Evolutionary conservation across 2,888 invertebrate species (phyloP).

Genomic region (Sinhomidia bicolor): DNA sequence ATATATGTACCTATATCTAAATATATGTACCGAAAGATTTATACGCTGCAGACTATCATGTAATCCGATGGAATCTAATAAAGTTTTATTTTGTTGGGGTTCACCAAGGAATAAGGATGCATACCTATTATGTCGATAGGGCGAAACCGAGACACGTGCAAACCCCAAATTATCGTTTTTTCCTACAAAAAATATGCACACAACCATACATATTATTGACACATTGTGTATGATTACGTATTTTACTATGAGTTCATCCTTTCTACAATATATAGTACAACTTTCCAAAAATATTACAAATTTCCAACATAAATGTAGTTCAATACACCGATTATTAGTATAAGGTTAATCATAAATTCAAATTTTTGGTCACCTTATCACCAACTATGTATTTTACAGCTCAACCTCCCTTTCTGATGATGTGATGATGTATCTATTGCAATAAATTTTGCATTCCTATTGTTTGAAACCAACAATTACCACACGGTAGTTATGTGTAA

Average conservation of each 20-base stretch:
- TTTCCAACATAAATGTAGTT: background rate
- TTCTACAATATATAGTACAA: background rate
- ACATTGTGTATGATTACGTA: constrained; percentile 29
- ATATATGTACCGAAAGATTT: no score
- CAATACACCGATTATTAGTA: background rate
- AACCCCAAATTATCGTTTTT: background rate
- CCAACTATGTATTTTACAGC: background rate
- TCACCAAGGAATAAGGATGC: background rate
- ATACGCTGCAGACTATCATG: no score
- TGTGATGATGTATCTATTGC: background rate
- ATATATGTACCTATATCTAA: no score
- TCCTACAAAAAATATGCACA: background rate
- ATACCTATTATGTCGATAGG: background rate
- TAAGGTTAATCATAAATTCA: background rate
- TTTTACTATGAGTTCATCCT: background rate
- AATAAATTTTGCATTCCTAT: constrained; percentile 26
- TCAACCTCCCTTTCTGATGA: background rate
- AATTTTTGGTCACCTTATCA: background rate
- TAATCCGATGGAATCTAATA: no score
- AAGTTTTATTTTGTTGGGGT: background rate
- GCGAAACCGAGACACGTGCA: constrained; percentile 9
- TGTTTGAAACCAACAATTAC: background rate
- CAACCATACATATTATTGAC: background rate
- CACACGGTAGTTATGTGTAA: background rate
- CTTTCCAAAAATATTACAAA: background rate